Conservation (phyloP, 2,113 vertebrate genomes). For the Pteronura brasiliensis region DNA sequence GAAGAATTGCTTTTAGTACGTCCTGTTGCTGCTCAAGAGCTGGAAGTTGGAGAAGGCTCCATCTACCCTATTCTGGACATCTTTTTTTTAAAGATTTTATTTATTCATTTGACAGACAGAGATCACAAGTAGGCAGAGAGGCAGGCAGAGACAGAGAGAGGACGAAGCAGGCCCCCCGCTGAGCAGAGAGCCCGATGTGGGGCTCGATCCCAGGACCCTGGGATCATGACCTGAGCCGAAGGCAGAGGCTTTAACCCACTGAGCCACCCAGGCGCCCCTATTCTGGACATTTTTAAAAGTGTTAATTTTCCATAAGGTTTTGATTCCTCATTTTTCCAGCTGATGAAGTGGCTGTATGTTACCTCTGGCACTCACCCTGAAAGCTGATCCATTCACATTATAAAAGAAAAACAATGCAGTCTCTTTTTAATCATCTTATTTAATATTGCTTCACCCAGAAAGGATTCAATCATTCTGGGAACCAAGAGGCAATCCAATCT, state of each 20-base stretch:
- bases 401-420: neutral
- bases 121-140: too few species aligned
- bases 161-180: too few species aligned
- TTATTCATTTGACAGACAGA: too few species aligned
- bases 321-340: neutral
- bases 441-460: slow-evolving; percentile 34
- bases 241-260: too few species aligned
- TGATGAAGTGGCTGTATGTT: neutral
- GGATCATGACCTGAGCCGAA: too few species aligned
- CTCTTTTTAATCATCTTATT: slow-evolving; percentile 37
- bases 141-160: too few species aligned
- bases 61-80: neutral
- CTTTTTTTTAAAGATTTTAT: too few species aligned
- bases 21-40: neutral
- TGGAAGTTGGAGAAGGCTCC: neutral
- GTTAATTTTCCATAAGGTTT: neutral
- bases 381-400: slow-evolving; percentile 19
- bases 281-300: neutral
- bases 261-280: too few species aligned
- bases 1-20: neutral
- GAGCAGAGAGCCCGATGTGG: too few species aligned
- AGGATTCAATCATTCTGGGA: slow-evolving; percentile 56
- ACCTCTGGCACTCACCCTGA: neutral
- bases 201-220: too few species aligned
- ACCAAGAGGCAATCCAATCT: slow-evolving; percentile 30